Evolutionary conservation across 2,797 vertebrate genomes (phyloP).

Genomic region (Propithecus perrieri): DNA sequence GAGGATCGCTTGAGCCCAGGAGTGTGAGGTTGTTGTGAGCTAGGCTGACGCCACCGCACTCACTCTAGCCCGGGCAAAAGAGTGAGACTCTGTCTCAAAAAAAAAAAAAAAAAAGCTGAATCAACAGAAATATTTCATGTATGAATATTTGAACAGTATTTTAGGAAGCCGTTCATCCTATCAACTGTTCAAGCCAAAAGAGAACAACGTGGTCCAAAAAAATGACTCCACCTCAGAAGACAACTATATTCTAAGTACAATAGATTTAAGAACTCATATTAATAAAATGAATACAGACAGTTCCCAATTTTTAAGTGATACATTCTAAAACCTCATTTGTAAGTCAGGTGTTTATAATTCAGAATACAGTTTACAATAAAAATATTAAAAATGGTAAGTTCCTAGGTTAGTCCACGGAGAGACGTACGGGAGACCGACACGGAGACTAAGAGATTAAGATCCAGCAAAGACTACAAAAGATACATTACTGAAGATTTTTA

Average conservation of each 20-base stretch:
- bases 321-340: constrained; percentile 10
- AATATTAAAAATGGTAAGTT: not conserved
- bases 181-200: constrained; percentile 5
- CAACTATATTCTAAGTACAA: constrained; percentile 17
- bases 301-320: not conserved
- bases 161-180: constrained; percentile 17
- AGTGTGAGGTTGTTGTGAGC: no score
- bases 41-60: no score
- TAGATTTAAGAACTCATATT: not conserved
- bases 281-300: constrained; percentile 17
- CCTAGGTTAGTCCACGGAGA: not conserved
- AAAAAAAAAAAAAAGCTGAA: constrained; percentile 5
- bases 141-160: constrained; percentile 56
- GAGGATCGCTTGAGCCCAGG: no score
- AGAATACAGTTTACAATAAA: constrained; percentile 10
- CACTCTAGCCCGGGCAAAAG: no score
- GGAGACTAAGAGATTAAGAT: not conserved
- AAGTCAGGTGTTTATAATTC: not conserved
- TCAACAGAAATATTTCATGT: constrained; percentile 39
- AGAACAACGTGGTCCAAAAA: not conserved
- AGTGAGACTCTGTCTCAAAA: no score
- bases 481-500: not conserved
- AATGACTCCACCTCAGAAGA: not conserved
- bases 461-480: not conserved
- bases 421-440: not conserved